Evolutionary conservation across 2,113 vertebrate species (phyloP), one percentile per base, ranked within the genome.

Genomic region (Phalacrocorax brasilianus): DNA sequence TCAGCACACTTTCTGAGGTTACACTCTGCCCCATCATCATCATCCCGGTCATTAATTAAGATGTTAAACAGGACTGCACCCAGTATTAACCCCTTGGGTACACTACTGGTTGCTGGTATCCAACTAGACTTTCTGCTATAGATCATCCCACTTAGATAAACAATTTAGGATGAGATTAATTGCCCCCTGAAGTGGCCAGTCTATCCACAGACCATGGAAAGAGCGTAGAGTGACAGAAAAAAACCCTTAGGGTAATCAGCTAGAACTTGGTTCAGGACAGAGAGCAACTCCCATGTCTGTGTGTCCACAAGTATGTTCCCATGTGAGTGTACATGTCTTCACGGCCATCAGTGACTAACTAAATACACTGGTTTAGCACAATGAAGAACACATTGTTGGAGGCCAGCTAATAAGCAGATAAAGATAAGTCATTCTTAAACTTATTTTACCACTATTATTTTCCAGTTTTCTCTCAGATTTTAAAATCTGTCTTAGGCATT

Each of bases 61-160:
- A 15, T 32, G 22, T 73, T 73, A 61, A 65, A 45, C 19, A 82
- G 27, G 50, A 40, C 11, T 0, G 1, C 21, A 10, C 4, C 3
- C 17, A 6, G 15, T 22, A n/a, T 4, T 61, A 27, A 70, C 8
- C 14, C 1, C 0, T 72, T 22, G 19, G 12, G 2, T 18, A 53
- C 30, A 12, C 14, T 62, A 19, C 8, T 62, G 50, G 28, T 33
- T 86, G 33, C 24, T 23, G 32, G 35, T 9, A 26, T 61, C 24
- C 52, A 80, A 55, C 58, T 14, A 58, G 38, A 63, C 17, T 8
- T 63, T 62, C 15, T 87, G 23, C 5, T 1, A 4, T 49, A 27
- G 13, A 59, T 59, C 6, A 20, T 80, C 5, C 16, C 61, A 52
- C 33, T 44, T 63, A 59, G 16, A 53, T 11, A 71, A 50, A 8